Evolutionary conservation across 2,888 invertebrate species (phyloP).

Genomic region (Dynastes tityus): DNA sequence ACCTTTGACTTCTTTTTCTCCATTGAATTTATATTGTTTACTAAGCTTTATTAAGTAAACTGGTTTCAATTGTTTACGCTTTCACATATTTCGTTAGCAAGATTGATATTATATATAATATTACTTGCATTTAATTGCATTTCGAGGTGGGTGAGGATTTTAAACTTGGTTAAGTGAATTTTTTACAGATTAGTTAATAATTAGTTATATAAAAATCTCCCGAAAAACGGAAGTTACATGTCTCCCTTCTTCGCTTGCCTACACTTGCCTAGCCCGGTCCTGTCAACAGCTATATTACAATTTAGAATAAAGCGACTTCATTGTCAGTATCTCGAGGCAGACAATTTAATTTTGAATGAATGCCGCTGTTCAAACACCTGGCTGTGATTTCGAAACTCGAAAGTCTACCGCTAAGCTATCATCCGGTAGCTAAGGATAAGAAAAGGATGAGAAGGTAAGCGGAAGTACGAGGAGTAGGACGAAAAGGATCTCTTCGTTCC

Average conservation of each 20-base stretch:
- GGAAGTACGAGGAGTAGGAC: background rate
- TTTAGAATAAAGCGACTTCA: constrained; percentile 67
- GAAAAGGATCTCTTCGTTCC: constrained; percentile 1
- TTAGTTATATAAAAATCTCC: too few species aligned
- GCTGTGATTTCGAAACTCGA: constrained; percentile 48
- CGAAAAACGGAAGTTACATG: too few species aligned
- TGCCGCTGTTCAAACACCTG: constrained; percentile 62
- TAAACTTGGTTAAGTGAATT: too few species aligned
- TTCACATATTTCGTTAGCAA: too few species aligned
- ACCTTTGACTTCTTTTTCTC: too few species aligned
- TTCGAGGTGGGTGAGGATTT: too few species aligned
- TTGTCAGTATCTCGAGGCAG: constrained; percentile 66
- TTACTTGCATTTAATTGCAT: too few species aligned
- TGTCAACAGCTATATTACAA: constrained; percentile 62
- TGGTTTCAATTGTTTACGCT: too few species aligned
- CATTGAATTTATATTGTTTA: too few species aligned
- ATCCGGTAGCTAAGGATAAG: constrained; percentile 20
- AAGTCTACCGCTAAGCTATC: constrained; percentile 23
- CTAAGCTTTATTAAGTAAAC: too few species aligned
- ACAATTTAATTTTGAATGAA: constrained; percentile 63
- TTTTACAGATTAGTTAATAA: too few species aligned
- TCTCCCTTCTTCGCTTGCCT: background rate
- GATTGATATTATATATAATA: too few species aligned
- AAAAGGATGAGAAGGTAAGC: constrained; percentile 6
- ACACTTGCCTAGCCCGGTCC: background rate